Base-by-base conservation (phyloP, 2,888 invertebrate species). In the Lepidochitona cinerea region DNA sequence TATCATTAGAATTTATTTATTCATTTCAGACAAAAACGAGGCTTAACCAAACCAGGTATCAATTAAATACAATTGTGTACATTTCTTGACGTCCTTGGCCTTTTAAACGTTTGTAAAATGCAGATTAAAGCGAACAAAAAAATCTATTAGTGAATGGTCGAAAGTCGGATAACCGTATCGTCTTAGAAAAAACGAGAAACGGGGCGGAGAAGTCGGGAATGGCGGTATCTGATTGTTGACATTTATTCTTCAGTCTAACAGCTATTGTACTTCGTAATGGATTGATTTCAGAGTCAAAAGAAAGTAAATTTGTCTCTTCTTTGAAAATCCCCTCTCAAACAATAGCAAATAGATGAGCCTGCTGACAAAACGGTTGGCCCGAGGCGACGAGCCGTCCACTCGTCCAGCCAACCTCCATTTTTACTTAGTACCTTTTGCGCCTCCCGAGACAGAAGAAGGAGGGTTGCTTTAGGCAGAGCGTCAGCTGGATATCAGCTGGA, bases 401-500 rank as follows among this genome's bases (percentile, higher is more conserved):
- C 49, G 18, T 49, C 49, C 18, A 49, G n/a, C 49, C 5, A 29
- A 32, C 32, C 59, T 26, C 26, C 59, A 59, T 29, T 29, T 59
- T 29, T 59, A 59, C 59, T 59, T 59, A 14, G 32, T 23, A 29
- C 59, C 59, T 59, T 59, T 59, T 59, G 59, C 32, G 29, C 59
- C 59, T 59, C 59, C n/a, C 59, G 59, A 59, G 26, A 59, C 59
- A 59, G 59, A 32, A 59, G 59, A 59, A 59, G 26, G 32, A 59
- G 29, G 23, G 26, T 59, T 18, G 49, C 23, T 23, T 59, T 59
- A 29, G 32, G 23, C 59, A 29, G 59, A 59, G 29, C 59, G 59
- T 59, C 59, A 59, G 59, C 59, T 59, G 59, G 23, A 23, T 59
- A 59, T 59, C 59, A 59, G 59, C 59, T 59, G 59, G 23, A 29